A percentile compares a stretch with the other conserved stretches of the same genome.
Evolutionary conservation across 92 coral and sea anemone species (phyloP).

Genomic region (Nematostella vectensis): DNA sequence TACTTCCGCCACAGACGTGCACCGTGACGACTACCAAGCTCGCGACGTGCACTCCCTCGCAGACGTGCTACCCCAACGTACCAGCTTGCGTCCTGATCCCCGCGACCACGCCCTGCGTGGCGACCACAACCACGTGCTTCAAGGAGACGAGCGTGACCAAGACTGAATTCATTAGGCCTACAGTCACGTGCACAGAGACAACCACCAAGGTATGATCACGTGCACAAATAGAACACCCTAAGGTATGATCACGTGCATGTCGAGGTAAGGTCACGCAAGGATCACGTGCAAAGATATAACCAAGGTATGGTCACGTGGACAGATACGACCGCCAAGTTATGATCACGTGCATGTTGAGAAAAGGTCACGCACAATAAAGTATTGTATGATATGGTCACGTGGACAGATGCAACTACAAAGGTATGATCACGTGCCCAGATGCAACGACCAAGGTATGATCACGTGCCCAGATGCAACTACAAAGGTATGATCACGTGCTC

Average conservation of each 20-base stretch:
- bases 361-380: too few relatives aligned
- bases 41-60: not conserved
- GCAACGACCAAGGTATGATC: too few relatives aligned
- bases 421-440: too few relatives aligned
- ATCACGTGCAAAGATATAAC: too few relatives aligned
- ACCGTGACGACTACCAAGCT: not conserved
- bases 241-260: too few relatives aligned
- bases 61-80: constrained; percentile 1
- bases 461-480: too few relatives aligned
- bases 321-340: constrained; percentile 15
- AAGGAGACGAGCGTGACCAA: not conserved
- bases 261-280: too few relatives aligned
- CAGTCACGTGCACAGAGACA: constrained; percentile 19
- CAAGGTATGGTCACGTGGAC: constrained; percentile 20
- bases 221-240: too few relatives aligned
- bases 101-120: not conserved
- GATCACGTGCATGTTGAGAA: too few relatives aligned
- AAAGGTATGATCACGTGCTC: too few relatives aligned
- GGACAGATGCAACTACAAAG: too few relatives aligned
- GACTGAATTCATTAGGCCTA: constrained; percentile 12
- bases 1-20: not conserved
- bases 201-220: constrained; percentile 15
- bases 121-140: not conserved
- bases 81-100: not conserved
- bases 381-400: too few relatives aligned